Base-by-base conservation (phyloP, 2,113 vertebrate species). In the Sinocyclocheilus anophthalmus region DNA sequence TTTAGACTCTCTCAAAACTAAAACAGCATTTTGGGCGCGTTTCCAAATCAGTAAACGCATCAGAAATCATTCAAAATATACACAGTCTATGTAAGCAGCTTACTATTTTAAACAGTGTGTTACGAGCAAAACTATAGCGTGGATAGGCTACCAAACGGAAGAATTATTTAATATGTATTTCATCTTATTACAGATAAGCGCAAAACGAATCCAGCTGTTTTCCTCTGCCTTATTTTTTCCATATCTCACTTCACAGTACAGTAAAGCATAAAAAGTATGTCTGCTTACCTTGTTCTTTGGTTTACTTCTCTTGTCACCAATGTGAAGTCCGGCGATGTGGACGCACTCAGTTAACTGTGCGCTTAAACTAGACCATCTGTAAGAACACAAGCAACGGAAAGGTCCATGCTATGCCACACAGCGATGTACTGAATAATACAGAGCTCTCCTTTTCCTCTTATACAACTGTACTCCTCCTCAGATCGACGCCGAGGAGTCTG, bases 241-340 rank as follows among this genome's bases (percentile, higher is more conserved):
- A 33, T 11, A 22, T n/a, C 11, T 59, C n/a, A 55, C 22, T n/a
- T 61, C 57, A n/a, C 20, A n/a, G n/a, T 61, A 61, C 26, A 30
- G 24, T 3, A 26, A 76, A 76, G n/a, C 22, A 33, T 77, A 48
- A 48, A 67, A 50, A 48, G 3, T 24, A 18, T 53, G 42, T 33
- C 26, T 9, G 42, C 63, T 82, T 70, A 82, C 81, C 81, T 82
- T 70, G 26, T 70, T 53, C 45, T 30, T 81, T 77, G 76, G 13
- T 26, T 24, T 63, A 65, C 37, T 81, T 67, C 59, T 48, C 79
- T 61, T 10, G 65, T 67, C 18, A 76, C 77, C 2, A 26, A 11
- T 65, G n/a, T 42, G 78, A 65, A 37, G 39, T 81, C 39, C 24
- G 18, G 61, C 30, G 59, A 67, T 67, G 9, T 42, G 42, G 0